Base-by-base conservation (phyloP, 1,140 invertebrate species). In the Plodia interpunctella region DNA sequence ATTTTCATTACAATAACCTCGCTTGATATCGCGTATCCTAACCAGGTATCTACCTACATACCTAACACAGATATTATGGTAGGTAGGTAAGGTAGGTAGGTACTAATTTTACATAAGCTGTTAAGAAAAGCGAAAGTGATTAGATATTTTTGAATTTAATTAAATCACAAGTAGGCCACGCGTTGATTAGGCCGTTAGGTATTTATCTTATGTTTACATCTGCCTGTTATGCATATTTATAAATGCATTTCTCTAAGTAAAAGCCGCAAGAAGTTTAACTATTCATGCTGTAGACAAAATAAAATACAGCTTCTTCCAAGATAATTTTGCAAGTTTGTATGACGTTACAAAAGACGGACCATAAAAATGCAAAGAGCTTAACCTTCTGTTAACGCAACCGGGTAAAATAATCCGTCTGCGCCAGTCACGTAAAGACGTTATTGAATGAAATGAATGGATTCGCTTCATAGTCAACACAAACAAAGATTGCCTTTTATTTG, bases 361-460 rank as follows among this genome's bases (percentile, higher is more conserved):
- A 32, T 32, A 4, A 32, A 8, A 32, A 32, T 32, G 30, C 30
- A 1, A 32, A 32, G 9, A 32, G 9, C 30, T 6, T n/a, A 44
- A 44, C 38, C 38, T n/a, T 44, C n/a, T 44, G n/a, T 44, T 44
- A 44, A 44, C 9, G 38, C 13, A n/a, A 13, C 3, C 13, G 15
- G 38, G 10, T 6, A 44, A 44, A 1, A 44, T 15, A 44, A 44
- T 44, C 38, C 13, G 1, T 25, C 21, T 44, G 13, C 13, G 30
- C 30, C 8, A 32, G 30, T 44, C 13, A 15, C 38, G 38, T n/a
- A 51, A 51, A 51, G 15, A 51, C 49, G 20, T 51, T 51, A 51
- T 51, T 51, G 49, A 51, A 51, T 25, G 49, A 51, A 44, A 44
- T 83, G 80, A 81, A 83, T 83, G 79, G 64, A 81, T 77, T 76